A percentile compares a stretch with the other conserved stretches of the same genome.
phyloP scores from a whole-genome alignment of 1,140 invertebrate genomes.

The Zaprionus lachaisei region DNA sequence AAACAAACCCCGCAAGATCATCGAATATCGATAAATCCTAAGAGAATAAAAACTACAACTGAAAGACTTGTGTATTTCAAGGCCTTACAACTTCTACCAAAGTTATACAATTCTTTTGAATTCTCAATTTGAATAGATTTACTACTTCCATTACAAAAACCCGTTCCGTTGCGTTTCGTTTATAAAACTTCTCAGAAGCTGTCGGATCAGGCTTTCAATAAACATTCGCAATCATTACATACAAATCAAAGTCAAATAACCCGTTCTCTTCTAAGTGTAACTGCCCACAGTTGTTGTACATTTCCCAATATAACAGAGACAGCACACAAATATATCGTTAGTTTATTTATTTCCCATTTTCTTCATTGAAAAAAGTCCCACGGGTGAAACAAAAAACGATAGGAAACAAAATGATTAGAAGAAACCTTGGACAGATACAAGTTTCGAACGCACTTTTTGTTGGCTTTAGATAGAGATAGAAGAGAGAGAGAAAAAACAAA shows the following conservation, averaged over 20 bases:
- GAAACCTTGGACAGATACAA: constrained; percentile 40
- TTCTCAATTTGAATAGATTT: neutral
- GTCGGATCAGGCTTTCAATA: neutral
- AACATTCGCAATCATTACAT: constrained; percentile 4
- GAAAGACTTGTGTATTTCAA: neutral
- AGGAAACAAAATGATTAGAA: constrained; percentile 49
- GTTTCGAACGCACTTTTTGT: constrained; percentile 28
- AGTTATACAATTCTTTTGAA: neutral
- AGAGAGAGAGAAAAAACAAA: neutral
- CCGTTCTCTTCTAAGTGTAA: constrained; percentile 11
- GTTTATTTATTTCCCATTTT: constrained; percentile 24
- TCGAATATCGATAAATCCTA: neutral
- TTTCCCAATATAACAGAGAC: neutral
- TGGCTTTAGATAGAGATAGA: neutral
- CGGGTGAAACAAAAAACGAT: constrained; percentile 15
- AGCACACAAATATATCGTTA: neutral
- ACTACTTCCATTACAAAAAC: constrained; percentile 7
- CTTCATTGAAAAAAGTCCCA: constrained; percentile 29
- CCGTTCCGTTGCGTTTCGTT: neutral
- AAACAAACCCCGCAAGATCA: neutral
- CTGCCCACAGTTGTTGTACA: constrained; percentile 4
- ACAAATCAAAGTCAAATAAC: constrained; percentile 23
- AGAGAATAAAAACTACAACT: neutral
- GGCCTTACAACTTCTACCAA: neutral
- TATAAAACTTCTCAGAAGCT: neutral